Conservation (phyloP, 2,888 invertebrate genomes). For the Drosophila percnosoma region DNA sequence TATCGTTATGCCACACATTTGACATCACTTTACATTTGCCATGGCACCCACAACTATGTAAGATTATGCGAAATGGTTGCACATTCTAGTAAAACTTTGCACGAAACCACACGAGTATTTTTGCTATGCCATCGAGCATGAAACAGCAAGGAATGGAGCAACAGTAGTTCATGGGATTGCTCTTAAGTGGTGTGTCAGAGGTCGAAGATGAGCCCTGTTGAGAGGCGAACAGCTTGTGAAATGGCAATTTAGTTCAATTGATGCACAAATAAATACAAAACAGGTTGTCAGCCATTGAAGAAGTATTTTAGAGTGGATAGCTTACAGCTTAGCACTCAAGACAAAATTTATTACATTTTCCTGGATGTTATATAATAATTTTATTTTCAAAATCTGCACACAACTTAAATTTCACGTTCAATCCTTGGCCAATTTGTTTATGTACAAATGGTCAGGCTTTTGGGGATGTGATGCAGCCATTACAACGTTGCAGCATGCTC, state of each 20-base stretch:
- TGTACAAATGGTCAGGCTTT: neutral
- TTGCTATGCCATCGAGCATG: conserved; percentile 19
- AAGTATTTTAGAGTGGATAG: neutral
- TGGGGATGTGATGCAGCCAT: conserved; percentile 2
- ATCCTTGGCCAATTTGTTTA: neutral
- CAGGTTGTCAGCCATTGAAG: conserved; percentile 8
- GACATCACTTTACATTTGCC: conserved; percentile 9
- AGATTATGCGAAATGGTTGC: conserved; percentile 41
- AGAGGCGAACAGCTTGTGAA: neutral
- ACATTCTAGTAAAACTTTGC: conserved; percentile 31
- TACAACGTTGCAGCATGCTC: conserved; percentile 17
- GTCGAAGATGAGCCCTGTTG: conserved; percentile 10
- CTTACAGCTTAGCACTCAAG: neutral
- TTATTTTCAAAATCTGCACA: neutral
- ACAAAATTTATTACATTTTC: neutral
- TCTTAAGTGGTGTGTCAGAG: conserved; percentile 33
- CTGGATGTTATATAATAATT: conserved; percentile 1
- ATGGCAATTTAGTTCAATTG: conserved; percentile 14
- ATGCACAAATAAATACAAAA: conserved; percentile 8
- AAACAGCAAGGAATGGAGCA: conserved; percentile 8
- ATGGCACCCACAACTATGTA: conserved; percentile 13
- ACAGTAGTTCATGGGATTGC: conserved; percentile 32
- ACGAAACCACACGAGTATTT: conserved; percentile 13
- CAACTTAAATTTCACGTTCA: neutral
- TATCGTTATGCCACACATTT: conserved; percentile 27